Evolutionary conservation across 1,140 invertebrate species (phyloP), one percentile per base, ranked within the genome.

Genomic region (Tetragonula clypearis): DNA sequence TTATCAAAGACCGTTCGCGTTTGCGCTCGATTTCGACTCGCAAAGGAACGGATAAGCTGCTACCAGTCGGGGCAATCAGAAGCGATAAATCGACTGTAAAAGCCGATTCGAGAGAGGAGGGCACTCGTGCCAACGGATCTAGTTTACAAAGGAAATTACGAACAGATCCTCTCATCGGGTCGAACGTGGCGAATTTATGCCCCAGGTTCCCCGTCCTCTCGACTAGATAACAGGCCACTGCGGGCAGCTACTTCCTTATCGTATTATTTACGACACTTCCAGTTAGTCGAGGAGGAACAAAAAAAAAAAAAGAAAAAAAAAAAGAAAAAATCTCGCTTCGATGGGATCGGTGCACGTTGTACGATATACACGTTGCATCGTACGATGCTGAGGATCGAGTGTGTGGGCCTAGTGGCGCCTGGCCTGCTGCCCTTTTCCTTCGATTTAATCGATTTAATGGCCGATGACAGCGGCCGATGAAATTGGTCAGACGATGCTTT

Each of bases 181-280:
- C 65, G 17, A 17, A 30, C 62, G 21, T 72, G 41, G 66, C 82
- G 66, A 79, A 84, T 84, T 79, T 72, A 84, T 79, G 68, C 41
- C 66, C 56, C 1, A 2, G 68, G 76, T 84, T 69, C 17, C 71
- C n/a, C 58, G 58, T 30, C 21, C 53, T 23, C n/a, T 19, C 41
- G n/a, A 56, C 30, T 41, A 76, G 87, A 88, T 88, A 88, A 88
- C 82, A 72, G 82, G 55, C 75, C 68, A 23, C 87, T 55, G 76
- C 68, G 77, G 79, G 69, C 86, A 80, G 76, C 79, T 84, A 90
- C 88, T 88, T 84, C 84, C 90, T 91, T 91, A 91, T 91, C 90
- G 81, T 73, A 65, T 87, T 88, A 91, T 91, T 91, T 90, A 91
- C 87, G 90, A 87, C 83, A 73, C 76, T 76, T 73, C 26, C 30